Evolutionary conservation across 2,113 vertebrate species (phyloP), one percentile per base, ranked within the genome.

Genomic region (Cebidichthys violaceus): DNA sequence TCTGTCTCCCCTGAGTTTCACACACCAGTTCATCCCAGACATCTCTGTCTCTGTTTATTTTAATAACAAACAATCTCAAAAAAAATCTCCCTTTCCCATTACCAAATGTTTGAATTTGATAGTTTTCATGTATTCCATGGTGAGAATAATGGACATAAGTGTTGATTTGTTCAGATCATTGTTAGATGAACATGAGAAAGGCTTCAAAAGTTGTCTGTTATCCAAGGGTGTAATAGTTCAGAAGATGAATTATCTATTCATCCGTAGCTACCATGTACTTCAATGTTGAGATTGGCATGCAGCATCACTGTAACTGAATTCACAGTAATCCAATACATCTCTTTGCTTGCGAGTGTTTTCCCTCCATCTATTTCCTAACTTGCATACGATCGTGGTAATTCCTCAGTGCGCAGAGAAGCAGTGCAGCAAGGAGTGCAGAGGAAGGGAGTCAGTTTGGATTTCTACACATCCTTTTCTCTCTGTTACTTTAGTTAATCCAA

Each of bases 401-500:
- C 69, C 61, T 89, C 67, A 31, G 41, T 54, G n/a, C 45, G 1
- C 85, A 83, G 81, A 78, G 77, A 62, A 85, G 80, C 77, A 85
- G 64, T 80, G 66, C 69, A 75, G 74, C 22, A 18, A 67, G 29
- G 64, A 70, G 83, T 76, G 67, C 62, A 76, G 61, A 86, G 73
- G 55, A 73, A 85, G 89, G 50, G 37, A 86, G 87, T 88, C 90
- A 81, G 80, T 83, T 93, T 90, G 70, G 84, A 92, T 94, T 93
- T 88, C 75, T 54, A 74, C 69, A 89, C 75, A 85, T 80, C 86
- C 81, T 76, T 78, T 86, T 86, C 84, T 90, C 86, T 88, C 83
- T 87, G 88, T 90, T 85, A 82, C 78, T 86, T 81, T 59, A 89
- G 82, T 91, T 93, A 94, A 95, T 95, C 92, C 88, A 95, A 96